phyloP scores from a whole-genome alignment of 2,888 invertebrate species.

The Trichogramma dendrolimi region DNA sequence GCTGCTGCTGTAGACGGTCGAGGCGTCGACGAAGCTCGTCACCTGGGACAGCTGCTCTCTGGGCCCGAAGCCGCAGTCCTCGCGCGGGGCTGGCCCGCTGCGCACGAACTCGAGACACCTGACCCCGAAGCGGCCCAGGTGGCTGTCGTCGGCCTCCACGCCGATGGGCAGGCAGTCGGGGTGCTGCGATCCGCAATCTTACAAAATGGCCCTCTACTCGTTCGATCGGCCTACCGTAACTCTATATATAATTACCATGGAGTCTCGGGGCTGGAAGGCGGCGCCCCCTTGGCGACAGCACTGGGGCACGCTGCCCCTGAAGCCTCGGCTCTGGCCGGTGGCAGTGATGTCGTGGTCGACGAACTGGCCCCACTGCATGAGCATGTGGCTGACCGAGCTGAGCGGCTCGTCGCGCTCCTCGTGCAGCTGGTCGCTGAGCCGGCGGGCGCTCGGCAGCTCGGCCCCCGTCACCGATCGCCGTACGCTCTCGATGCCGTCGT shows the following conservation, averaged over 20 bases:
- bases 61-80: constrained; percentile 77
- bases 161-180: constrained; percentile 81
- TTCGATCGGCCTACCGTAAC: no score
- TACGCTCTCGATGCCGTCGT: constrained; percentile 66
- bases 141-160: constrained; percentile 69
- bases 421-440: constrained; percentile 68
- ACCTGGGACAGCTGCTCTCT: constrained; percentile 82
- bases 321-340: constrained; percentile 70
- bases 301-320: constrained; percentile 74
- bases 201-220: background rate
- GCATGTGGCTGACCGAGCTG: constrained; percentile 68
- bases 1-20: constrained; percentile 75
- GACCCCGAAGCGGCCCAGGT: constrained; percentile 67
- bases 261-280: constrained; percentile 60
- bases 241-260: constrained; percentile 55
- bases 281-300: constrained; percentile 66
- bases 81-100: constrained; percentile 74
- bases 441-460: constrained; percentile 70
- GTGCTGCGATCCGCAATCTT: constrained; percentile 57
- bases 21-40: constrained; percentile 77
- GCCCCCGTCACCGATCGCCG: constrained; percentile 60
- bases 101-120: constrained; percentile 79
- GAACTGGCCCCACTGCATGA: constrained; percentile 91
- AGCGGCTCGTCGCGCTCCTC: constrained; percentile 62
- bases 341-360: constrained; percentile 84